Percentiles rank a stretch among this genome's conserved stretches.
These are phyloP conservation scores for Acanthornis magna DNA, from an alignment of 2,797 vertebrate species.

Conservation along the genomic window DNA sequence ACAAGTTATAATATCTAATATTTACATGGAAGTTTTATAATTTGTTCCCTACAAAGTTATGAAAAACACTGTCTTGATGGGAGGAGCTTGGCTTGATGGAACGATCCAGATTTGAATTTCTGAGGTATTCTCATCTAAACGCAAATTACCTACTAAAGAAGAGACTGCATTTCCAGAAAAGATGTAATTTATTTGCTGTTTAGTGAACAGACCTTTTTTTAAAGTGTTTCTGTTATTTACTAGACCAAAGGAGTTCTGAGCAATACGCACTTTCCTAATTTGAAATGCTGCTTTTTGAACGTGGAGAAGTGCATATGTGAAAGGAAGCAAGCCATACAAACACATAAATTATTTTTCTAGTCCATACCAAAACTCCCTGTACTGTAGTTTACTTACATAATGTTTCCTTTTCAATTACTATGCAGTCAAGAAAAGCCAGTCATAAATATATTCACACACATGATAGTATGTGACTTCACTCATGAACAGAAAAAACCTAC, in stretches of 20 bases:
- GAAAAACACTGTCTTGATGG: not conserved
- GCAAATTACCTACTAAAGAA: not conserved
- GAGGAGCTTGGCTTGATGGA: not conserved
- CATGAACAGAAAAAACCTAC: not conserved
- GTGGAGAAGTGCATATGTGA: not conserved
- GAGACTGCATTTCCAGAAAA: not conserved
- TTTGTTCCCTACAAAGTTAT: not conserved
- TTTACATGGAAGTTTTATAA: not conserved
- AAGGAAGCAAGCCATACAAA: not conserved
- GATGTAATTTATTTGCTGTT: not conserved
- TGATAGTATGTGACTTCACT: not conserved
- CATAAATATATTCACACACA: not conserved
- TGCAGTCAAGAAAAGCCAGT: not conserved
- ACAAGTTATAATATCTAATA: not conserved
- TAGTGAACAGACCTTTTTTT: accelerated
- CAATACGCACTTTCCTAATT: not conserved
- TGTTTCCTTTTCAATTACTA: not conserved
- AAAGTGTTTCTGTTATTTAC: not conserved
- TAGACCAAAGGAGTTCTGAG: not conserved
- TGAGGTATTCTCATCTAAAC: not conserved
- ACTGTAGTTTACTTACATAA: not conserved
- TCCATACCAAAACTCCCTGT: not conserved
- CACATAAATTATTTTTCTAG: not conserved
- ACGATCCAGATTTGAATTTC: not conserved
- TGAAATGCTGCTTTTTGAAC: not conserved